Base-by-base conservation (phyloP, 2,888 invertebrate genomes). In the Leptinotarsa juncta region DNA sequence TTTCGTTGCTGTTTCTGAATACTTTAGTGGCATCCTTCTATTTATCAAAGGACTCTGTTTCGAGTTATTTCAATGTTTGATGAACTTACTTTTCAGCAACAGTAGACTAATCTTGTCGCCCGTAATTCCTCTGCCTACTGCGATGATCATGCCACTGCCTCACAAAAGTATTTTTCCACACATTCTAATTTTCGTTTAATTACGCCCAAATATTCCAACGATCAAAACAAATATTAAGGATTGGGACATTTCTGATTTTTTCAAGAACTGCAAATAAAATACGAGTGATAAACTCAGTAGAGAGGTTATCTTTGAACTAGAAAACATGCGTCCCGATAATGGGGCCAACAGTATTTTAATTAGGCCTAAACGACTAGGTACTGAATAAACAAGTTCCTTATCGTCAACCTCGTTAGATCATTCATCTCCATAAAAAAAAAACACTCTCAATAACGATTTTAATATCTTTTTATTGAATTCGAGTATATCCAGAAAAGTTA, bases 271-370 rank as follows among this genome's bases (percentile, higher is more conserved):
- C 62, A 32, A 62, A 62, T 62, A n/a, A n/a, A 62, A 62, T 62
- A 7, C 32, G 32, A 10, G n/a, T 7, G 62, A 62, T 62, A 62
- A 62, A 62, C 62, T 42, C n/a, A 14, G 32, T 16, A 62, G 48
- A 62, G 48, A 48, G 69, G 69, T 69, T 69, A 69, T 69, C 69
- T 16, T 18, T n/a, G 15, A 55, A 55, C 55, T 69, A 69, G 69
- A 69, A 60, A 50, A 69, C 69, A 60, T 69, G 69, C 15, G 57
- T 12, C 60, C 60, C 15, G 57, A 48, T 69, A 69, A 69, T 69
- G 69, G 60, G 69, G 57, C 42, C 69, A 67, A 53, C 49, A 23
- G 48, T 69, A 60, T 67, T 69, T 69, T 69, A 57, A 69, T 60
- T 48, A 69, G 42, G 49, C 69, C 69, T 57, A 57, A 68, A 53